Percentiles rank a stretch among this genome's conserved stretches.
Conservation (phyloP, 2,888 invertebrate genomes). For the Noctua janthina region DNA sequence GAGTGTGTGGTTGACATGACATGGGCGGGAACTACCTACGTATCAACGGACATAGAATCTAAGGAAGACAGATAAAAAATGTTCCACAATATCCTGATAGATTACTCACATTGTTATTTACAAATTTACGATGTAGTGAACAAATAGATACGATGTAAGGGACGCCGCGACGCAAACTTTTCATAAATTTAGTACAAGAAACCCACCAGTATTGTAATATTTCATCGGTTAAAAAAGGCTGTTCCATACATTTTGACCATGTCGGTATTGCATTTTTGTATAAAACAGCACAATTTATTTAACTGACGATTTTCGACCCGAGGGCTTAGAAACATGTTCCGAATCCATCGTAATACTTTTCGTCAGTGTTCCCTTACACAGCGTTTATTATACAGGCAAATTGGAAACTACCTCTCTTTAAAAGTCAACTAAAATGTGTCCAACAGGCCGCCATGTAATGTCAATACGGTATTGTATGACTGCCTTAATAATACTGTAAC, state of each 20-base stretch:
- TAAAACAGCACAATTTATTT: background rate
- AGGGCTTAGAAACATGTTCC: background rate
- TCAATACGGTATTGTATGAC: constrained; percentile 35
- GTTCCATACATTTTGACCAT: background rate
- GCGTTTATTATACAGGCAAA: background rate
- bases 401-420: background rate
- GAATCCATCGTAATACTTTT: background rate
- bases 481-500: constrained; percentile 61
- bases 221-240: background rate
- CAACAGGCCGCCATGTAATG: constrained; percentile 34
- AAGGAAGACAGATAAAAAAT: background rate
- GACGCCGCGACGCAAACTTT: background rate
- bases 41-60: background rate
- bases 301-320: background rate
- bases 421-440: background rate
- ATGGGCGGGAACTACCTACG: background rate
- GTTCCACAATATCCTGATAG: background rate
- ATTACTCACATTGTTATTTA: background rate
- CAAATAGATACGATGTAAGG: background rate
- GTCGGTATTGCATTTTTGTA: background rate
- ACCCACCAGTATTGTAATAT: background rate
- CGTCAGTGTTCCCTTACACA: background rate
- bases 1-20: constrained; percentile 36
- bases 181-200: background rate
- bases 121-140: background rate